Evolutionary conservation across 30 jellyfish, hydroid and myxozoan genomes (phyloP), one percentile per base, ranked within the genome.

Genomic region (Pseudorhiza aurosa): DNA sequence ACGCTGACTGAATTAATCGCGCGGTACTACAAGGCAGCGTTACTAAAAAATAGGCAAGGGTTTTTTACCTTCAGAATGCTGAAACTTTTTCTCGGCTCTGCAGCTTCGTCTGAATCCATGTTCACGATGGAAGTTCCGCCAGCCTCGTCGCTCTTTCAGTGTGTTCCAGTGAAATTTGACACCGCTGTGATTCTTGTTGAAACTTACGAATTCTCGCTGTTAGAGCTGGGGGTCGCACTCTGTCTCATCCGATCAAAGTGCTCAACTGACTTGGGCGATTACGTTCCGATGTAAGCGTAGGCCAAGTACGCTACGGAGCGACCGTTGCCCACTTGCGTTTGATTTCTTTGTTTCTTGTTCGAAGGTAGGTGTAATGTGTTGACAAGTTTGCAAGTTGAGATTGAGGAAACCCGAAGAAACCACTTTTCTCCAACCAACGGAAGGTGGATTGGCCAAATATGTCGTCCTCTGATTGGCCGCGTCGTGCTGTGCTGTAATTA

Each of bases 401-500:
- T 71, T 37, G 85, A 71, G 72, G 80, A 65, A 65, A 65, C 63
- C 63, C 80, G 63, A 65, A 27, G 63, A 71, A 71, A 71, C 85
- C 85, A 50, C 85, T 50, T 26, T 25, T 71, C 70, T 25, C 71
- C 58, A 37, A 50, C 85, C 70, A 46, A 58, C 85, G 85, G 85
- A 71, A 71, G 72, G 26, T 71, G 85, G 72, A 71, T 71, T 29
- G 72, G 85, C 70, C 71, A 46, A 58, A 71, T 39, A 71, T 46
- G 71, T 46, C 71, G 85, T 58, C 55, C 18, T 29, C 37, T 71
- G 85, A 71, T 71, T 71, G 85, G 85, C 72, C 85, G 58, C 72
- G 68, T 46, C 85, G 85, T 71, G 85, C 85, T 71, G 85, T 49
- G 85, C 85, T 71, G 21, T 71, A 71, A 71, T 71, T 71, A 71